A percentile compares a stretch with the other conserved stretches of the same genome.
These are phyloP conservation scores for Yponomeuta plumbellus DNA, from an alignment of 2,888 invertebrate species.

Conservation along the genomic window DNA sequence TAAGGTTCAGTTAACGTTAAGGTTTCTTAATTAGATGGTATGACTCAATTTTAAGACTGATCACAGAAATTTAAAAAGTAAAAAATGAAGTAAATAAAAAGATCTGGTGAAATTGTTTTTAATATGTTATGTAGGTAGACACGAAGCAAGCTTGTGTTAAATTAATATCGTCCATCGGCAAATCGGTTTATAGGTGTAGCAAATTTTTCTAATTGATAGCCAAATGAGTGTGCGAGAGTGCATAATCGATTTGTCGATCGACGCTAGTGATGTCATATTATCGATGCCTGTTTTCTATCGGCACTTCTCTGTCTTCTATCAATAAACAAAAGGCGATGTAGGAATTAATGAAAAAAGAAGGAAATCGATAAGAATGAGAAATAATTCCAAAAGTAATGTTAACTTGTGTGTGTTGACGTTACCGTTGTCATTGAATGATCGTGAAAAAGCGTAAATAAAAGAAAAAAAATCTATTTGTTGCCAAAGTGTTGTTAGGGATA, in stretches of 20 bases:
- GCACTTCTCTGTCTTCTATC: slow-evolving; percentile 63
- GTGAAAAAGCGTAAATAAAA: slow-evolving; percentile 42
- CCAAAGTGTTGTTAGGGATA: slow-evolving; percentile 76
- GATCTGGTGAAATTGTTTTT: slow-evolving; percentile 50
- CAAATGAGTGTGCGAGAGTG: slow-evolving; percentile 38
- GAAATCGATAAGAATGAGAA: slow-evolving; percentile 45
- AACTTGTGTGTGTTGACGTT: slow-evolving; percentile 55
- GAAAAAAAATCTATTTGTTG: slow-evolving; percentile 70
- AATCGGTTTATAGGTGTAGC: not conserved
- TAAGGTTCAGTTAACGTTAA: slow-evolving; percentile 55
- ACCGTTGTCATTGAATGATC: slow-evolving; percentile 49
- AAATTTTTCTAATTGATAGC: slow-evolving; percentile 43
- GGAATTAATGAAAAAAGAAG: slow-evolving; percentile 22
- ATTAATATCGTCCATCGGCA: slow-evolving; percentile 24
- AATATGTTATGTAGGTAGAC: slow-evolving; percentile 16
- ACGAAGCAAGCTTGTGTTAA: slow-evolving; percentile 14
- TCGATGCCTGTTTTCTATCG: slow-evolving; percentile 48
- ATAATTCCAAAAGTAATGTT: slow-evolving; percentile 53
- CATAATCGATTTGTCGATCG: slow-evolving; percentile 39
- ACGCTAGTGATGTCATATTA: slow-evolving; percentile 35
- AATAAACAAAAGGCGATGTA: slow-evolving; percentile 48
- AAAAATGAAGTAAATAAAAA: slow-evolving; percentile 35
- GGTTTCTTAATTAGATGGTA: slow-evolving; percentile 71
- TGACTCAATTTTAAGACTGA: slow-evolving; percentile 78
- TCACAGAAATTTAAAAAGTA: slow-evolving; percentile 57